Conservation (phyloP, 2,888 invertebrate genomes). For the Griposia aprilina region DNA sequence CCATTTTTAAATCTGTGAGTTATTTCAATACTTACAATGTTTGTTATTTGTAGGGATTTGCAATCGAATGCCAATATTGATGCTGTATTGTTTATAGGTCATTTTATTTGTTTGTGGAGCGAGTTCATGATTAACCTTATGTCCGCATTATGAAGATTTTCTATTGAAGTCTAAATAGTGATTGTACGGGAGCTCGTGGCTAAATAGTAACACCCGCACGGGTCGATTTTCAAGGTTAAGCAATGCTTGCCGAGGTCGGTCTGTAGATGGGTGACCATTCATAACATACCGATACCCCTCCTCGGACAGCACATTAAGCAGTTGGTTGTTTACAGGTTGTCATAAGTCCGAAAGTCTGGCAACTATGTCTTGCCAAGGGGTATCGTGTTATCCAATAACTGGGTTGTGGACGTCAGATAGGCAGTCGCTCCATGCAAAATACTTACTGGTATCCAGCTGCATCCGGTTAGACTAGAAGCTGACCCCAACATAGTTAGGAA, state of each 20-base stretch:
- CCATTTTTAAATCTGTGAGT: slow-evolving; percentile 2
- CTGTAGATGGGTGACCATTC: background rate
- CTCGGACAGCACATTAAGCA: background rate
- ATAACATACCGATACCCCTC: background rate
- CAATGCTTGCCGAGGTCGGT: background rate
- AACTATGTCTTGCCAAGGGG: background rate
- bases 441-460: too few relatives aligned
- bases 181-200: background rate
- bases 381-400: background rate
- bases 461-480: too few relatives aligned
- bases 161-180: background rate
- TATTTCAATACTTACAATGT: slow-evolving; percentile 13
- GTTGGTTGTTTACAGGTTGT: background rate
- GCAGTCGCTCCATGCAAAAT: background rate
- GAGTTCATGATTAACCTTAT: background rate
- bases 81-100: slow-evolving; percentile 10
- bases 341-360: background rate
- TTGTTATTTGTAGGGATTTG: slow-evolving; percentile 36
- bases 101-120: background rate
- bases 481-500: too few relatives aligned
- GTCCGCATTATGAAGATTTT: background rate
- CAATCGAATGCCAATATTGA: slow-evolving; percentile 36
- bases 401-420: background rate
- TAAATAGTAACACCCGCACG: background rate
- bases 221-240: background rate